phyloP scores from a whole-genome alignment of 1,140 invertebrate genomes.

The Ruditapes philippinarum region DNA sequence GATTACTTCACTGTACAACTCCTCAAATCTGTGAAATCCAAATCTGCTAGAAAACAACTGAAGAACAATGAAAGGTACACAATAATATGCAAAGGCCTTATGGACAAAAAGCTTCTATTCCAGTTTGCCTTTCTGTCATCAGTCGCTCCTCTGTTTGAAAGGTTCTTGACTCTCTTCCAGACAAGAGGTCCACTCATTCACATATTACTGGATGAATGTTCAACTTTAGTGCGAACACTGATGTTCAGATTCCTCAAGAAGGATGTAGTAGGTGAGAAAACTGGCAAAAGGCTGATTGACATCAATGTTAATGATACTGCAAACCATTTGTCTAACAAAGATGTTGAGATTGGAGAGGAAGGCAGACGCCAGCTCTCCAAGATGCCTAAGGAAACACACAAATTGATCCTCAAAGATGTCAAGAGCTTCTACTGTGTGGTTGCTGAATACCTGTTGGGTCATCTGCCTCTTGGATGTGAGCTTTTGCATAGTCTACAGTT shows the following conservation, averaged over 20 bases:
- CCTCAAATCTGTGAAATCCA: constrained; percentile 43
- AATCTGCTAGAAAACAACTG: constrained; percentile 35
- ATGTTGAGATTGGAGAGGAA: constrained; percentile 46
- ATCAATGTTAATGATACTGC: constrained; percentile 4
- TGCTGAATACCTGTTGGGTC: constrained; percentile 21
- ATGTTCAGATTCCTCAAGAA: constrained; percentile 3
- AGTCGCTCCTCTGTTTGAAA: background rate
- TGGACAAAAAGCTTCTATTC: constrained; percentile 41
- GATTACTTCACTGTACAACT: constrained; percentile 40
- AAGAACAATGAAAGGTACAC: constrained; percentile 51
- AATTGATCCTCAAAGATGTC: constrained; percentile 31
- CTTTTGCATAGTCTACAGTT: constrained; percentile 8
- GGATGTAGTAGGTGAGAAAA: background rate
- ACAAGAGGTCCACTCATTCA: constrained; percentile 46
- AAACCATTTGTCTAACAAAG: constrained; percentile 48
- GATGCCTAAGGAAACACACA: constrained; percentile 24
- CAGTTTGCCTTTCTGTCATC: constrained; percentile 48
- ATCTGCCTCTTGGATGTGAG: constrained; percentile 23
- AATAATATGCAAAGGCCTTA: constrained; percentile 53
- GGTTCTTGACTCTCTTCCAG: constrained; percentile 40
- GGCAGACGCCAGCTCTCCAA: constrained; percentile 42
- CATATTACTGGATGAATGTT: constrained; percentile 35
- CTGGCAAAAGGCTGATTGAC: background rate
- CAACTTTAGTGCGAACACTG: background rate
- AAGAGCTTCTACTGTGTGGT: constrained; percentile 39